phyloP scores from a whole-genome alignment of 2,113 vertebrate genomes.

The Pseudorasbora parva region DNA sequence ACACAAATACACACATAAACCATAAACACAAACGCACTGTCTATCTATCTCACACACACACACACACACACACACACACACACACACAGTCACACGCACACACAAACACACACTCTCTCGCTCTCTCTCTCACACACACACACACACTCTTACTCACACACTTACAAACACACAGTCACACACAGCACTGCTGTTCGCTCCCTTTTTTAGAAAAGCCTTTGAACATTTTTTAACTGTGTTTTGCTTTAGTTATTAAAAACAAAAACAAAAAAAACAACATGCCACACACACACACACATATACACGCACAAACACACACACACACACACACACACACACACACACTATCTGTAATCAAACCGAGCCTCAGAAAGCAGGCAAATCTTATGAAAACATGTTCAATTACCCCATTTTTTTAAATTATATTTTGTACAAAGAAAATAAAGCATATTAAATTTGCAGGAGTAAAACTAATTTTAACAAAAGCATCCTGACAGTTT shows the following conservation, averaged over 20 bases:
- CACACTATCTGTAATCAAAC: neutral
- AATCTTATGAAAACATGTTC: neutral
- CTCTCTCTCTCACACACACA: no score
- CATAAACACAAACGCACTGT: no score
- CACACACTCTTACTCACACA: neutral
- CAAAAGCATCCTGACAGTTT: neutral
- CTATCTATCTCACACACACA: no score
- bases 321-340: no score
- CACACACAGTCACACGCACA: no score
- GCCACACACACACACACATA: no score
- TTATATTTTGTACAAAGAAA: neutral
- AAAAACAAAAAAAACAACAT: neutral
- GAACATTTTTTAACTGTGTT: neutral
- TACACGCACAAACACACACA: no score
- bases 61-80: no score
- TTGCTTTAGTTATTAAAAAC: neutral
- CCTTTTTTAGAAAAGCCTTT: slow-evolving; percentile 49
- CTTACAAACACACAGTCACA: slow-evolving; percentile 20
- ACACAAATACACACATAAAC: no score
- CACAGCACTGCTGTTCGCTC: slow-evolving; percentile 58
- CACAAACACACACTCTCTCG: no score
- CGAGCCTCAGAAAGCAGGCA: neutral
- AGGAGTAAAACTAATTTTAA: neutral
- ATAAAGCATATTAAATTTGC: neutral
- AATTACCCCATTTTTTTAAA: neutral